A percentile compares a stretch with the other conserved stretches of the same genome.
phyloP scores from a whole-genome alignment of 2,888 invertebrate genomes.

The Oxyscelio sp. region DNA sequence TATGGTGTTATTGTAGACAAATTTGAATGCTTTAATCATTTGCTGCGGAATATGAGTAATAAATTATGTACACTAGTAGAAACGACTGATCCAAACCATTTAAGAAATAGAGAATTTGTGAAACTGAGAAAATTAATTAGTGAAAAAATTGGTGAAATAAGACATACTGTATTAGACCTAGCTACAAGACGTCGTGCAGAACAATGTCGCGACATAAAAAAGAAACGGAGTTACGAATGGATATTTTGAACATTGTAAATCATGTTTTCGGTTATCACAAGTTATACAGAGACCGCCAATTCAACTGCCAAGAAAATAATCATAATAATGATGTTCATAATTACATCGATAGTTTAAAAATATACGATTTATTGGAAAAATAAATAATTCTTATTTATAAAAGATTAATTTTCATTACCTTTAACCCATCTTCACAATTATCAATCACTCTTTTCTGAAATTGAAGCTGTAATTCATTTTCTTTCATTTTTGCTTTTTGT shows the following conservation, averaged over 20 bases:
- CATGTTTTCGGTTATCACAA: conserved; percentile 62
- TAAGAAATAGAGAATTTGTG: conserved; percentile 4
- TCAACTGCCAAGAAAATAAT: not conserved
- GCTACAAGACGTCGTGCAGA: not conserved
- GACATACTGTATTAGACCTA: conserved; percentile 1
- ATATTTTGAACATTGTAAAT: conserved; percentile 29
- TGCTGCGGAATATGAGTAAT: not conserved
- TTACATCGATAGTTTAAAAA: too few relatives aligned
- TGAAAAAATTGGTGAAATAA: not conserved
- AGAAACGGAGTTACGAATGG: not conserved
- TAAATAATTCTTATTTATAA: too few relatives aligned
- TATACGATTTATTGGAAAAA: too few relatives aligned
- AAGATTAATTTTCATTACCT: too few relatives aligned
- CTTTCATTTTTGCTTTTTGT: too few relatives aligned
- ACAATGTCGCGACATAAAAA: not conserved
- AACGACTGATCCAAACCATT: not conserved
- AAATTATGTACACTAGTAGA: not conserved
- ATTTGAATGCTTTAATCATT: conserved; percentile 3
- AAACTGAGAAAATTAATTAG: not conserved
- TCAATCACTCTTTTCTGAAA: too few relatives aligned
- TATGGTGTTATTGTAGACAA: not conserved
- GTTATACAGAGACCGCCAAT: not conserved
- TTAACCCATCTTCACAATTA: too few relatives aligned
- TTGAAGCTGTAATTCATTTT: too few relatives aligned
- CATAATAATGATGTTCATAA: too few relatives aligned